Percentiles rank a stretch among this genome's conserved stretches.
Evolutionary conservation across 2,113 vertebrate species (phyloP).

Genomic region (Colaptes auratus): DNA sequence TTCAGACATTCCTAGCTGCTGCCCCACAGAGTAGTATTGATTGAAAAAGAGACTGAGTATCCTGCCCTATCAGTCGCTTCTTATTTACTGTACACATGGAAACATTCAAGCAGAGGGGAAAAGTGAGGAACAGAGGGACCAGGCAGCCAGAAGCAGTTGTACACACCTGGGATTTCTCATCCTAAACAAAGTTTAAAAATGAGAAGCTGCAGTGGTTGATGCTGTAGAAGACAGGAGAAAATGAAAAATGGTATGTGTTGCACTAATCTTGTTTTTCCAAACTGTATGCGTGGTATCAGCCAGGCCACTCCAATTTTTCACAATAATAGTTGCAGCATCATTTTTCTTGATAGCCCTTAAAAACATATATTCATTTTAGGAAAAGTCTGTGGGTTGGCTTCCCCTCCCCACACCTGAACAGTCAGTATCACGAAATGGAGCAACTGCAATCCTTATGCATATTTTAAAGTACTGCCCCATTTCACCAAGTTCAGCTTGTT

Average conservation of each 20-base stretch:
- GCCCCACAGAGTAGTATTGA: not conserved
- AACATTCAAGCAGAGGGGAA: not conserved
- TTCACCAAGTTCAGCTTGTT: slow-evolving; percentile 26
- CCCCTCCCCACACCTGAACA: not conserved
- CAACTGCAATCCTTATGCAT: slow-evolving; percentile 54
- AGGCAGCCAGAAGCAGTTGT: not conserved
- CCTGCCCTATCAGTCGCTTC: not conserved
- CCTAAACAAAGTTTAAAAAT: slow-evolving; percentile 13
- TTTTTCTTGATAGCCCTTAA: slow-evolving; percentile 35
- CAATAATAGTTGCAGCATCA: slow-evolving; percentile 3
- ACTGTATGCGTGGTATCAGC: not conserved
- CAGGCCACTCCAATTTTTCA: slow-evolving; percentile 43
- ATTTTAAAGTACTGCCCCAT: slow-evolving; percentile 47
- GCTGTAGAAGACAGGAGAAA: slow-evolving; percentile 6
- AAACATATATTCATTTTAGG: slow-evolving; percentile 13
- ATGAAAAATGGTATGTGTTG: slow-evolving; percentile 49
- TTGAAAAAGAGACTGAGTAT: not conserved
- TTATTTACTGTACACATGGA: not conserved
- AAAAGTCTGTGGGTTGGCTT: not conserved
- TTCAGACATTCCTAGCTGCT: not conserved
- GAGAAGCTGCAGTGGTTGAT: not conserved
- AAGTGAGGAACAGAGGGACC: not conserved
- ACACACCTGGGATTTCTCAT: slow-evolving; percentile 2
- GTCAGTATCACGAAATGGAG: slow-evolving; percentile 34
- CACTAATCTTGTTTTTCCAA: slow-evolving; percentile 53